A percentile compares a stretch with the other conserved stretches of the same genome.
Conservation (phyloP, 2,113 vertebrate genomes). For the Cebus imitator region DNA sequence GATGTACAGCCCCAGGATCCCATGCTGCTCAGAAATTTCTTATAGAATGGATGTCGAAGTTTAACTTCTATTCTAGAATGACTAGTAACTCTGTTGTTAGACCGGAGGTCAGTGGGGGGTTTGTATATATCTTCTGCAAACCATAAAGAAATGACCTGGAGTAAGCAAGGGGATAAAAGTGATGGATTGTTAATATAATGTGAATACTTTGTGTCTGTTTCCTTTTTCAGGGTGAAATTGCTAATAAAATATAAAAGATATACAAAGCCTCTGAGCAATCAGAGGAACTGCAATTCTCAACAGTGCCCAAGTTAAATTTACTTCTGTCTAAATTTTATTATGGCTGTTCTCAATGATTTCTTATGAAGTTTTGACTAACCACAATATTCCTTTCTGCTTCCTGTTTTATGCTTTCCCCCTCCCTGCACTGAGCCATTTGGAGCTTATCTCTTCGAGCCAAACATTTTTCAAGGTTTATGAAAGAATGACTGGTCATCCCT, state of each 20-base stretch:
- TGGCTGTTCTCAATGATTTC: neutral
- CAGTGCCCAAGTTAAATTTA: neutral
- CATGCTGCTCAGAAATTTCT: neutral
- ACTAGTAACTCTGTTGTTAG: neutral
- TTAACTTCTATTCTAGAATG: neutral
- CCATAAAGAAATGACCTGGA: neutral
- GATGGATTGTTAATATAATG: neutral
- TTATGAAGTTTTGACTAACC: neutral
- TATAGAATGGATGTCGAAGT: neutral
- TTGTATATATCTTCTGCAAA: neutral
- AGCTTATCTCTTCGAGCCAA: neutral
- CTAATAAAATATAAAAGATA: conserved; percentile 20
- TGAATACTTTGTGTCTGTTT: neutral
- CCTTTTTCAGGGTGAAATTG: neutral
- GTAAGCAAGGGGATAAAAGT: neutral
- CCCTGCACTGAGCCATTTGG: neutral
- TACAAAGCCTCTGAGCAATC: neutral
- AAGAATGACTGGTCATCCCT: neutral
- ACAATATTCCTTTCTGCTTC: neutral
- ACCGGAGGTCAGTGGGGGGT: neutral
- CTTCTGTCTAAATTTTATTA: neutral
- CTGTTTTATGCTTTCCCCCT: neutral
- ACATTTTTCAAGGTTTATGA: neutral
- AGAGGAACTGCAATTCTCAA: neutral
- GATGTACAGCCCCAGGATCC: neutral